These are phyloP conservation scores for Corapipo altera DNA, from an alignment of 2,113 vertebrate species.

Conservation along the genomic window DNA sequence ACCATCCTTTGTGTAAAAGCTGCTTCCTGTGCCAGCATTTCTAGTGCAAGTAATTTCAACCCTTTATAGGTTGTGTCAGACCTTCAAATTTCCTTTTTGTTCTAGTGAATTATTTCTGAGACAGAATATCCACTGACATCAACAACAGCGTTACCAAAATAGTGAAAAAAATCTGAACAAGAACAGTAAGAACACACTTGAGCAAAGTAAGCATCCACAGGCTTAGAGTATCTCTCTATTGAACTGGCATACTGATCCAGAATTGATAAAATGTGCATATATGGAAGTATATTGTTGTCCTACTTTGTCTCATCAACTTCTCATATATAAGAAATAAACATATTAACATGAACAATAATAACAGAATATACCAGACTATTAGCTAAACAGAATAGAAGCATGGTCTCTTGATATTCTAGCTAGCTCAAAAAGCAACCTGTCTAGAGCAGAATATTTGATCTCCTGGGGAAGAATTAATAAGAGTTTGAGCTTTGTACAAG, in stretches of 20 bases:
- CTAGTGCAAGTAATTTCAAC: neutral
- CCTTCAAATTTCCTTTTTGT: neutral
- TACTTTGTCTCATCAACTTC: neutral
- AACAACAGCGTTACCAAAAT: neutral
- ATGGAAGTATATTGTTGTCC: neutral
- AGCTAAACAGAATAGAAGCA: neutral
- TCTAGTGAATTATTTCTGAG: neutral
- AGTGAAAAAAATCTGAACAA: neutral
- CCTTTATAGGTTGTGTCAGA: neutral
- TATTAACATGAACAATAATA: neutral
- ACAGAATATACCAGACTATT: neutral
- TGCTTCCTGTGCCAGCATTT: neutral
- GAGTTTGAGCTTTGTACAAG: neutral
- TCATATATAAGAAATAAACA: neutral
- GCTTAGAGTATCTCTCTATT: neutral
- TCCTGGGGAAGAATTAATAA: neutral
- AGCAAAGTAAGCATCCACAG: neutral
- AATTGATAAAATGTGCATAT: neutral
- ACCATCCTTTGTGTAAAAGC: neutral
- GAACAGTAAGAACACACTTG: neutral
- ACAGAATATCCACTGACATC: neutral
- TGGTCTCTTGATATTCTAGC: neutral
- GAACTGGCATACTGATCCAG: neutral
- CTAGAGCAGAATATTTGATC: neutral
- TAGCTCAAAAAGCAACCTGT: neutral